A percentile compares a stretch with the other conserved stretches of the same genome.
These are phyloP conservation scores for Corbicula japonica DNA, from an alignment of 2,888 invertebrate genomes.

Conservation along the genomic window DNA sequence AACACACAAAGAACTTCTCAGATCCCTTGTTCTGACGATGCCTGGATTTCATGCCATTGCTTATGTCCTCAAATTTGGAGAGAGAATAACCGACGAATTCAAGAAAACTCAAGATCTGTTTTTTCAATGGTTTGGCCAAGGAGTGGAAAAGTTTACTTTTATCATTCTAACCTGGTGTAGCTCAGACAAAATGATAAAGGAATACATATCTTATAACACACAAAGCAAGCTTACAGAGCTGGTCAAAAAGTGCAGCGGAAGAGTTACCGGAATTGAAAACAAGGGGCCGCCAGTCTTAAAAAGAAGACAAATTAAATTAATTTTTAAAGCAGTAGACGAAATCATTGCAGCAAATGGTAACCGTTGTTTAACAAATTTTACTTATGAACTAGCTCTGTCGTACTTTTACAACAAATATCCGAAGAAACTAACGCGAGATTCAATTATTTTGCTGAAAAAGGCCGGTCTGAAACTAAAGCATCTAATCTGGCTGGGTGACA, in stretches of 20 bases:
- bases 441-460: background rate
- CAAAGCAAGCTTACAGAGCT: conserved; percentile 4
- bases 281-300: background rate
- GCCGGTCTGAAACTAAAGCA: background rate
- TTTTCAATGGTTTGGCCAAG: conserved; percentile 13
- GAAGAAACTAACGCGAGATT: background rate
- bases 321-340: background rate
- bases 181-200: background rate
- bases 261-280: background rate
- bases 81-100: conserved; percentile 8
- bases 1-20: conserved; percentile 1
- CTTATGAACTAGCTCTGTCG: background rate
- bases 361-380: background rate
- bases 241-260: background rate
- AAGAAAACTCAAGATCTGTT: conserved; percentile 13
- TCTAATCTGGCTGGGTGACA: too few species aligned
- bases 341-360: background rate
- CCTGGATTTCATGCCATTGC: conserved; percentile 20
- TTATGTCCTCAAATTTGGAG: background rate
- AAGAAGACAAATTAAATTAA: background rate
- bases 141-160: background rate
- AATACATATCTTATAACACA: background rate
- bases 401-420: background rate
- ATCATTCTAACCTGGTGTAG: background rate
- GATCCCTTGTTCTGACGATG: background rate